Base-by-base conservation (phyloP, 2,113 vertebrate genomes). In the Melierax canorus region DNA sequence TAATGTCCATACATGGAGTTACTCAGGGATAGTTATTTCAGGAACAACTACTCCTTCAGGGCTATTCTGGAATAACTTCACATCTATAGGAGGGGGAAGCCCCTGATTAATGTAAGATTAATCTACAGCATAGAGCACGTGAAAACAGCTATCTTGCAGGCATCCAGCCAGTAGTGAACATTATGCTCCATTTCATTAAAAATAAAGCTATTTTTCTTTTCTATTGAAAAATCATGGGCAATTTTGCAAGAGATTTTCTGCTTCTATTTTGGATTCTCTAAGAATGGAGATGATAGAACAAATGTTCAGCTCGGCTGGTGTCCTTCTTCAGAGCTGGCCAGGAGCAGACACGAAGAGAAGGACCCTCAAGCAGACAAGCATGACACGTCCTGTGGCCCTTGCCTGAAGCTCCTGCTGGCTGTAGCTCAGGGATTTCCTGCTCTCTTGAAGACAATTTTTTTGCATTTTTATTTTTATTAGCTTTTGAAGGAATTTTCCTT, bases 321-420 rank as follows among this genome's bases (percentile, higher is more conserved):
- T 26, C 22, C 79, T 69, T 27, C 71, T 73, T 74, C 58, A 59
- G 75, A 71, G 29, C 11, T 51, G 48, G 7, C 34, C 74, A 56
- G 82, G 39, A 72, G 29, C 22, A 69, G 53, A 68, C 0, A 3
- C 0, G 0, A 0, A 84, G 77, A 23, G 58, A 55, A 4, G 0
- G 18, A 69, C 1, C 21, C 39, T 64, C 21, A 72, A 19, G 41
- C 3, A 79, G 39, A 58, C 0, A 4, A 62, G 10, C 10, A 19
- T 15, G 29, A 24, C 27, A 46, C 2, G 9, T 69, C 41, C 58
- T 36, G 10, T 5, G 5, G 24, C 41, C 62, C 8, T 11, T 29
- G 24, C 13, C 58, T 46, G 36, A 79, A 73, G 18, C 3, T 92
- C 24, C 51, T 84, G 26, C 51, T 81, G 39, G 15, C 24, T 2